Base-by-base conservation (phyloP, 2,113 vertebrate genomes). In the Ondatra zibethicus region DNA sequence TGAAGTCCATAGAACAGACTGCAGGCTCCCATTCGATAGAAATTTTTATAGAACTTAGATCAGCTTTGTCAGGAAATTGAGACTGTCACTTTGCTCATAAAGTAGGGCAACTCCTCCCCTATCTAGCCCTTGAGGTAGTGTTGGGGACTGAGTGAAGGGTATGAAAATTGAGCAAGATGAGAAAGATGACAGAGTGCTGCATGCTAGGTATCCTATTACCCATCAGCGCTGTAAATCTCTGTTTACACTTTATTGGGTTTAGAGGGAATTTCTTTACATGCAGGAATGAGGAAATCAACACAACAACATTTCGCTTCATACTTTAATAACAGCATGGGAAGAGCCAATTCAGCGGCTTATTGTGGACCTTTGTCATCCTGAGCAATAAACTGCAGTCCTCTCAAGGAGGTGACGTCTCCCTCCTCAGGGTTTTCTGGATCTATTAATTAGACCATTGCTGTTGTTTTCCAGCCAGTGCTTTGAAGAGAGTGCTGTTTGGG, bases 201-300 rank as follows among this genome's bases (percentile, higher is more conserved):
- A 68, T 52, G 29, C 3, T 52, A 58, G 84, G 52, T 78, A 82
- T 93, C 92, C 45, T 73, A 86, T 91, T 61, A 91, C 25, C 88
- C 63, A 84, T 5, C 75, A 42, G 55, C 36, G 31, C 77, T 33
- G 36, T 91, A 95, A 91, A 89, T 93, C 72, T 92, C 70, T 52
- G 77, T 89, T 88, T 92, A 94, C 6, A 80, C 21, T 93, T 95
- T 78, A 75, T 50, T 92, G 84, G 86, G 90, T 82, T 72, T 84
- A 39, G 33, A 96, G 42, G 85, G 89, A 84, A 80, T 96, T 78
- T 92, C 85, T 95, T 93, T 33, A 89, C 94, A 93, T 95, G 29
- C 89, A 93, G 68, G 75, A 84, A 55, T 80, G 78, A 95, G 86
- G 68, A 97, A 97, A 94, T 89, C 88, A 93, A 42, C n/a, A 82